Evolutionary conservation across 2,888 invertebrate species (phyloP).

Genomic region (Physocephala rufipes): DNA sequence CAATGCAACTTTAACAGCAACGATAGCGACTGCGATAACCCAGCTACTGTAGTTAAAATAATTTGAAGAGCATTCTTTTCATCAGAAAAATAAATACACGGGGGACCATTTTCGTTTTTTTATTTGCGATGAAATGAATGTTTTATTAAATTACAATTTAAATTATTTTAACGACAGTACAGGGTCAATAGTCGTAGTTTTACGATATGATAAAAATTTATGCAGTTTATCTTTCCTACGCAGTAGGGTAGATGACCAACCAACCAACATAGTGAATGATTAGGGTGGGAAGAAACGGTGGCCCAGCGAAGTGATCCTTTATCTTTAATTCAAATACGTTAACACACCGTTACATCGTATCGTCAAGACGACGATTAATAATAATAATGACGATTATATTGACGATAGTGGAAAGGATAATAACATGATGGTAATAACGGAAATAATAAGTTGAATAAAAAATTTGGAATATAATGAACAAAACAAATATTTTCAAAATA

Average conservation of each 20-base stretch:
- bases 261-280: neutral
- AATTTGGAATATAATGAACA: no score
- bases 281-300: no score
- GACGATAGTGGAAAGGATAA: no score
- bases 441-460: no score
- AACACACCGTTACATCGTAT: neutral
- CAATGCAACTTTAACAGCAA: neutral
- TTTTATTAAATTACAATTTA: conserved; percentile 45
- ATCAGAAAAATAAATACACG: no score
- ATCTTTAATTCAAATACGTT: neutral
- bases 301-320: neutral
- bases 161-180: conserved; percentile 45
- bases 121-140: conserved; percentile 41
- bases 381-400: neutral
- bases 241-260: neutral
- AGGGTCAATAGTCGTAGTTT: conserved; percentile 41
- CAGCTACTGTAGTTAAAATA: no score
- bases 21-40: neutral
- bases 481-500: no score
- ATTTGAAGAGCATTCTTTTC: no score
- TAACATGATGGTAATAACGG: no score
- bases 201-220: conserved; percentile 36
- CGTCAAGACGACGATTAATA: no score
- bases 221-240: conserved; percentile 11
- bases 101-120: neutral